These are phyloP conservation scores for Urosaurus nigricauda DNA, from an alignment of 2,797 vertebrate species.

Conservation along the genomic window DNA sequence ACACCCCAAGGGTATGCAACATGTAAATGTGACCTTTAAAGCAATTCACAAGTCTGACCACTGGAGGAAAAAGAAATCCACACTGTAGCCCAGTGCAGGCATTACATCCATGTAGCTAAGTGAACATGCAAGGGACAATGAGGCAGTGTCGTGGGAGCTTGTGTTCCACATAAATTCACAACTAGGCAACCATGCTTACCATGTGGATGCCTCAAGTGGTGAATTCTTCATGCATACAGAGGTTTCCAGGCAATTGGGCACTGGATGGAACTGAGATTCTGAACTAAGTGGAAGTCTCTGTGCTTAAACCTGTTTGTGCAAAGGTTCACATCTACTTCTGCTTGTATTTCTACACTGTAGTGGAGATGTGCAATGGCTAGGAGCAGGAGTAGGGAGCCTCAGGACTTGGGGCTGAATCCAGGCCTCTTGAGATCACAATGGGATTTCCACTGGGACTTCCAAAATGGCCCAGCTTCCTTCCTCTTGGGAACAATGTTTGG, in stretches of 20 bases:
- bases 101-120: background rate
- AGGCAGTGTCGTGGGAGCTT: background rate
- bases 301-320: too few relatives aligned
- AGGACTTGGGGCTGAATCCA: background rate
- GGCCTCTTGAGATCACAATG: background rate
- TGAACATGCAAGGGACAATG: background rate
- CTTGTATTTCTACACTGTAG: too few relatives aligned
- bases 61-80: background rate
- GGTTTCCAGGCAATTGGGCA: too few relatives aligned
- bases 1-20: constrained; percentile 15
- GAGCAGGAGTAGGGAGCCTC: background rate
- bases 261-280: too few relatives aligned
- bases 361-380: too few relatives aligned
- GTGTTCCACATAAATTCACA: background rate
- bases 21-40: constrained; percentile 31
- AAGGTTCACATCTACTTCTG: too few relatives aligned
- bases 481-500: background rate
- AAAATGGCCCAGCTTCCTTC: background rate
- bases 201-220: too few relatives aligned
- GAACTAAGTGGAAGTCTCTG: too few relatives aligned
- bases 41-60: background rate
- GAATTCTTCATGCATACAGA: too few relatives aligned
- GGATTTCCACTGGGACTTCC: background rate
- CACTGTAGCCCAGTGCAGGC: background rate
- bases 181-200: background rate